These are phyloP conservation scores for Heliocidaris tuberculata DNA, from an alignment of 35 echinoderm and acorn worm genomes.

Conservation along the genomic window DNA sequence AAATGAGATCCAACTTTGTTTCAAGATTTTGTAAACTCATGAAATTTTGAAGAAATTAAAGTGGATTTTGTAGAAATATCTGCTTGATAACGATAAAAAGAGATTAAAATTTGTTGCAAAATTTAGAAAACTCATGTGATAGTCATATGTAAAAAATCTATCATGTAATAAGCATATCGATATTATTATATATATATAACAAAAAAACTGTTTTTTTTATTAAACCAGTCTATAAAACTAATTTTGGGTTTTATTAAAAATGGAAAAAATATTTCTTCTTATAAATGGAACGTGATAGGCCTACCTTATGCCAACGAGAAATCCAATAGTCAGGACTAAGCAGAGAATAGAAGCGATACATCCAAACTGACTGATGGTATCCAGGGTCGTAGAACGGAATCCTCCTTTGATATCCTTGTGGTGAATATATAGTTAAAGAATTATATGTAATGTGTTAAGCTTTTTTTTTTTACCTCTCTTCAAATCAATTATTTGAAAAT, in stretches of 20 bases:
- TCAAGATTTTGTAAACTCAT: background rate
- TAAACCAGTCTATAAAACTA: too few relatives aligned
- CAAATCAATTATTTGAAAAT: too few relatives aligned
- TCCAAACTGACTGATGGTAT: constrained; percentile 60
- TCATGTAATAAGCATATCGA: too few relatives aligned
- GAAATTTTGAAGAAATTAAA: background rate
- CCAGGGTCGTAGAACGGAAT: background rate
- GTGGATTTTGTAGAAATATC: background rate
- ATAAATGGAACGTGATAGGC: background rate
- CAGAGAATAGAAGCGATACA: constrained; percentile 57
- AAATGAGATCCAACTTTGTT: background rate
- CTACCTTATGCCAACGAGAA: constrained; percentile 52
- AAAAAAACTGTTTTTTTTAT: too few relatives aligned
- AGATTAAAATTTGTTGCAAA: too few relatives aligned
- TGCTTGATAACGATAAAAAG: too few relatives aligned
- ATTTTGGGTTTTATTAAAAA: too few relatives aligned
- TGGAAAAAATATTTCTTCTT: too few relatives aligned
- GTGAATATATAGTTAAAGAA: background rate
- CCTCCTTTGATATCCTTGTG: constrained; percentile 51
- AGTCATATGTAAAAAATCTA: too few relatives aligned
- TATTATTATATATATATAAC: too few relatives aligned
- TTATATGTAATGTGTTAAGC: background rate
- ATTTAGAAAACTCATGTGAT: too few relatives aligned
- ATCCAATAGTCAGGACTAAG: constrained; percentile 50
- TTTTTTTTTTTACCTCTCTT: background rate